Base-by-base conservation (phyloP, 2,888 invertebrate species). In the Podotricha telesiphe region DNA sequence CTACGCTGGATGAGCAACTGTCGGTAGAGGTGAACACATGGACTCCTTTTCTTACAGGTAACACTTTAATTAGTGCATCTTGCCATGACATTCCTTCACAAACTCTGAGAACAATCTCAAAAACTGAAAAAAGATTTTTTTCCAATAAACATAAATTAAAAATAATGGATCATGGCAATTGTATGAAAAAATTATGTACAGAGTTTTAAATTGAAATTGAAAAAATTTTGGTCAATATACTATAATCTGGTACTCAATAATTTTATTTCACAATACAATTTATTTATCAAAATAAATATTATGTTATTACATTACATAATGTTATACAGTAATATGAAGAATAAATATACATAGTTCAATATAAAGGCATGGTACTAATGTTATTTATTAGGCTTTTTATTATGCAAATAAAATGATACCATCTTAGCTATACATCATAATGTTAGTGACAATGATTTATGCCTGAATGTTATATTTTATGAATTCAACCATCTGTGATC, bases 31-130 rank as follows among this genome's bases (percentile, higher is more conserved):
- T 81, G 79, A 82, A 82, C 65, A 93, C 80, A 45, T 90, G 94
- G 40, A 96, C 96, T 37, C 96, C 96, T 87, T 97, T 97, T 58
- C 98, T 93, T 78, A 94, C 91, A 2, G 98, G 98, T 74, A 98
- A 89, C 3, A 96, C 96, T 80, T 95, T 92, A 74, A 97, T 91
- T 73, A 98, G 94, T 0, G 97, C 95, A 64, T 97, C 95, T 80
- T 96, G 95, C 96, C 98, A 98, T 0, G 94, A 90, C 80, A 94
- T 93, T 2, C 97, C 97, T 88, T 96, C 96, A n/a, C 95, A 94
- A 7, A 97, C 94, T 77, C 94, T 93, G 37, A 97, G 87, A 59
- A 98, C 86, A 79, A 98, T 96, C 89, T 97, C 96, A 86, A 97
- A 98, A 55, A 98, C 98, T 97, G 87, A 22, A 94, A 94, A 71